phyloP scores from a whole-genome alignment of 2,888 invertebrate genomes.

The Amitus sp. region DNA sequence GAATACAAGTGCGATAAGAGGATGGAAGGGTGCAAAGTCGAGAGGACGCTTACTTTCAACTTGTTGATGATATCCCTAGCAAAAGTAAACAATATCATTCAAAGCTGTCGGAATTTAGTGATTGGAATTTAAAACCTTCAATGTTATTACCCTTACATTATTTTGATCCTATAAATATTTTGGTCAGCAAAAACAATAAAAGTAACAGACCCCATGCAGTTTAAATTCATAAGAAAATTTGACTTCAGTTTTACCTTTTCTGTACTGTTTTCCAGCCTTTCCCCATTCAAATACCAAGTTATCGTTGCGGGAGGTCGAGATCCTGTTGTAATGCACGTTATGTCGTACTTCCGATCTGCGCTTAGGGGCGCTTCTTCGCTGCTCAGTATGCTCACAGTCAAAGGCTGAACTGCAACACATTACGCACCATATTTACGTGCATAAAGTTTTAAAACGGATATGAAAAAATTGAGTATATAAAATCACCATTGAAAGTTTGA shows the following conservation, averaged over 20 bases:
- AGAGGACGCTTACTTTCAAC: constrained; percentile 23
- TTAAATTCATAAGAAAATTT: too few relatives aligned
- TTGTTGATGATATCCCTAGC: too few relatives aligned
- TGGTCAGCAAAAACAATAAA: too few relatives aligned
- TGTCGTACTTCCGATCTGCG: constrained; percentile 82
- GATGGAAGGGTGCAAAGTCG: constrained; percentile 19
- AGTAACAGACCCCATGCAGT: too few relatives aligned
- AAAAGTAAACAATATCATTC: too few relatives aligned
- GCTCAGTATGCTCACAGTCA: constrained; percentile 80
- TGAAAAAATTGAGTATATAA: too few relatives aligned
- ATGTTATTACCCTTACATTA: too few relatives aligned
- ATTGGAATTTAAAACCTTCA: too few relatives aligned
- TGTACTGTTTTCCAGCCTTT: constrained; percentile 70
- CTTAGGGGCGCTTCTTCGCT: constrained; percentile 83
- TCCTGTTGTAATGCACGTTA: constrained; percentile 85
- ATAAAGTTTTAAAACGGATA: background rate
- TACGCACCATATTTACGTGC: background rate
- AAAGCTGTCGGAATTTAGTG: too few relatives aligned
- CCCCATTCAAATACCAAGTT: constrained; percentile 86
- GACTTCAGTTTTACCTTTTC: too few relatives aligned
- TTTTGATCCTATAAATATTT: too few relatives aligned
- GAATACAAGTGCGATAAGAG: background rate
- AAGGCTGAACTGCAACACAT: constrained; percentile 76
- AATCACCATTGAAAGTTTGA: too few relatives aligned
- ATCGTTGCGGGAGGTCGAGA: constrained; percentile 87